Conservation (phyloP, 2,113 vertebrate species). For the Casuarius casuarius region DNA sequence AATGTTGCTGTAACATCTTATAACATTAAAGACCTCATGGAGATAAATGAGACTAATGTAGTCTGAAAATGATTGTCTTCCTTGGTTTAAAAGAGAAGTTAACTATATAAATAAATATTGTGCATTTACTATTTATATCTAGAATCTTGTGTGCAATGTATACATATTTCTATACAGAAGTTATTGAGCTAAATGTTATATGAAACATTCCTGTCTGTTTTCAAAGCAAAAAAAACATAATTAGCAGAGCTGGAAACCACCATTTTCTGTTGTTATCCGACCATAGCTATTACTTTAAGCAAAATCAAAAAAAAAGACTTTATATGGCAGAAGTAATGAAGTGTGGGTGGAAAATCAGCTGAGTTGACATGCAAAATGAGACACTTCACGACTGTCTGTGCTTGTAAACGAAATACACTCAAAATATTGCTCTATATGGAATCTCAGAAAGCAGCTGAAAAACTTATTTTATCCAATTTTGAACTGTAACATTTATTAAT, state of each 20-base stretch:
- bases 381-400: slow-evolving; percentile 37
- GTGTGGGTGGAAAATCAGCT: slow-evolving; percentile 40
- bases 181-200: slow-evolving; percentile 23
- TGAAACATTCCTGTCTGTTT: slow-evolving; percentile 4
- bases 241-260: slow-evolving; percentile 8
- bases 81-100: slow-evolving; percentile 69
- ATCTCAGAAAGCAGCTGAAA: slow-evolving; percentile 18
- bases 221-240: slow-evolving; percentile 29
- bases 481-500: slow-evolving; percentile 11
- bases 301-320: slow-evolving; percentile 63
- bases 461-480: slow-evolving; percentile 20
- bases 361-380: slow-evolving; percentile 47
- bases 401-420: slow-evolving; percentile 52
- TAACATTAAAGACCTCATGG: slow-evolving; percentile 75
- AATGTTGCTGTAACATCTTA: slow-evolving; percentile 71
- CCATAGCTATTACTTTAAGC: slow-evolving; percentile 17
- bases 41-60: slow-evolving; percentile 80
- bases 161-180: neutral
- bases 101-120: slow-evolving; percentile 68
- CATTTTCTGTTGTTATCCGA: neutral
- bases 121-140: neutral
- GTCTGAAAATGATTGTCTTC: slow-evolving; percentile 70
- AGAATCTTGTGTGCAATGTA: neutral
- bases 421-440: slow-evolving; percentile 41
- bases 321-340: slow-evolving; percentile 52